A percentile compares a stretch with the other conserved stretches of the same genome.
Evolutionary conservation across 2,888 invertebrate species (phyloP).

Genomic region (Hyalella azteca): DNA sequence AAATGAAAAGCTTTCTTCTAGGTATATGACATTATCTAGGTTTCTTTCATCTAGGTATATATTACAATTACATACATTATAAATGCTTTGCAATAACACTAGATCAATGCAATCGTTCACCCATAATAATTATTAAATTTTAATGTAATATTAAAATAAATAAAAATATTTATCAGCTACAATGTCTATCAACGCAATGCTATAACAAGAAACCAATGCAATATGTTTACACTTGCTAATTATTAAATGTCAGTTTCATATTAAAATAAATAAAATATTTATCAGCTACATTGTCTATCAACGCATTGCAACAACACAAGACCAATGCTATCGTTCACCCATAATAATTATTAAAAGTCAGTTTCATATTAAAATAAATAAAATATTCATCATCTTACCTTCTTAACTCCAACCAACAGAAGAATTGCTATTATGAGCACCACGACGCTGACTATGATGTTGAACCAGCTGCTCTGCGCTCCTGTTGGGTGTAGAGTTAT

Average conservation of each 20-base stretch:
- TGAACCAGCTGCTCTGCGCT: slow-evolving; percentile 25
- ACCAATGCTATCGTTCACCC: background rate
- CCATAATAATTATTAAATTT: background rate
- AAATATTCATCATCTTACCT: no score
- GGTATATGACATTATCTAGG: no score
- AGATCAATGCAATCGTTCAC: background rate
- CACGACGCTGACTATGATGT: slow-evolving; percentile 7
- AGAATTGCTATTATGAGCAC: slow-evolving; percentile 11
- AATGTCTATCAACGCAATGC: no score
- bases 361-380: background rate
- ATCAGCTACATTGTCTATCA: background rate
- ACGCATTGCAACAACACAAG: background rate
- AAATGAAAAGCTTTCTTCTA: no score
- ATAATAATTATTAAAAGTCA: background rate
- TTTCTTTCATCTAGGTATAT: no score
- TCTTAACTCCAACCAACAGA: slow-evolving; percentile 2
- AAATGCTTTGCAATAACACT: background rate
- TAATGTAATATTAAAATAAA: background rate
- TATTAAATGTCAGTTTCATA: no score
- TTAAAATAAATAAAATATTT: background rate
- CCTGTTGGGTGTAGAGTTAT: background rate
- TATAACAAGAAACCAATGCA: no score
- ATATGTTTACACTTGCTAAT: no score
- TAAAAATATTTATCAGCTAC: no score
- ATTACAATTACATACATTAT: no score